Percentiles rank a stretch among this genome's conserved stretches.
These are phyloP conservation scores for Meandrina meandrites DNA, from an alignment of 92 coral and sea anemone genomes.

Conservation along the genomic window DNA sequence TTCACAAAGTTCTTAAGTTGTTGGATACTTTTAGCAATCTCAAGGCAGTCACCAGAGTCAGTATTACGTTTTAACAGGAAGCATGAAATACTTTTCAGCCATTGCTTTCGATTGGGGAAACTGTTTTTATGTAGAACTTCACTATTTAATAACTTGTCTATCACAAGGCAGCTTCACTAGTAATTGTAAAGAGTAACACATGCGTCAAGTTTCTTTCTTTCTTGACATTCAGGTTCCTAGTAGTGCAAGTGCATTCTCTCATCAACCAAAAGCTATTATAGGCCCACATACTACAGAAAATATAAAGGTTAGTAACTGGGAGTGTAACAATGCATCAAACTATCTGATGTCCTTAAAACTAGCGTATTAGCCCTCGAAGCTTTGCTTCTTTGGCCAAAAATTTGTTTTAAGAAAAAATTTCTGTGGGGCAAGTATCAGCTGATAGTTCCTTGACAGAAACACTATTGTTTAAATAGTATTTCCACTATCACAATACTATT, in stretches of 20 bases:
- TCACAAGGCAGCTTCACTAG: neutral
- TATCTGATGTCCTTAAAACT: too few species aligned
- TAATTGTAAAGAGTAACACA: neutral
- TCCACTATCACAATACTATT: too few species aligned
- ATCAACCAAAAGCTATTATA: constrained; percentile 82
- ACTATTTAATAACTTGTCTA: neutral
- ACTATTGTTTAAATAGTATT: too few species aligned
- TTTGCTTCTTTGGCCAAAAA: too few species aligned
- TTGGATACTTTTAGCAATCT: too few species aligned
- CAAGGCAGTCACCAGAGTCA: neutral
- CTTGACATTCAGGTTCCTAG: constrained; percentile 65
- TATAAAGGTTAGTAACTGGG: constrained; percentile 66
- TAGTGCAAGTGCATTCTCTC: constrained; percentile 69
- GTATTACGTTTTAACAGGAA: neutral
- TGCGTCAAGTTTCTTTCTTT: neutral
- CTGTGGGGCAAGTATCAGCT: too few species aligned
- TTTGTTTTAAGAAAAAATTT: too few species aligned
- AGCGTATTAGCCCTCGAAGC: too few species aligned
- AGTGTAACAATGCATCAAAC: too few species aligned
- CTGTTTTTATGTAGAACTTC: neutral
- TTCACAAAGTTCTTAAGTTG: too few species aligned
- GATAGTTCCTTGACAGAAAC: too few species aligned
- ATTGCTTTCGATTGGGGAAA: neutral
- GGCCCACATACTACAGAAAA: constrained; percentile 90
- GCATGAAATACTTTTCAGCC: neutral